Conservation (phyloP, 2,888 invertebrate species). For the Abscondita cerata region DNA sequence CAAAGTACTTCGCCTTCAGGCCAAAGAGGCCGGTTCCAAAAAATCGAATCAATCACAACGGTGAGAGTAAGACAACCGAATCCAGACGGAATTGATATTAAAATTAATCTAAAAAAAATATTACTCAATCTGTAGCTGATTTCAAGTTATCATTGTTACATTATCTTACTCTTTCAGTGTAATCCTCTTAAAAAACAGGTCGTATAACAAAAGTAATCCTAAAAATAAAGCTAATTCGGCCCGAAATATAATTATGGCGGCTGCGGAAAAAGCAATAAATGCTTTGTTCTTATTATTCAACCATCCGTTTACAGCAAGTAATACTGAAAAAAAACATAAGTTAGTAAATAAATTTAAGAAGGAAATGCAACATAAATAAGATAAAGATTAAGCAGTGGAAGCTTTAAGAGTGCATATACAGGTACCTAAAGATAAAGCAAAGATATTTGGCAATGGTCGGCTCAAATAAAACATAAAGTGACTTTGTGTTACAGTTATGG, state of each 20-base stretch:
- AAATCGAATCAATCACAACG: slow-evolving; percentile 85
- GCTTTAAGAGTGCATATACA: too few species aligned
- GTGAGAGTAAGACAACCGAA: slow-evolving; percentile 72
- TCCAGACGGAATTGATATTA: slow-evolving; percentile 76
- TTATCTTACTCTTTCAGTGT: slow-evolving; percentile 68
- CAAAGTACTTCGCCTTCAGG: slow-evolving; percentile 97
- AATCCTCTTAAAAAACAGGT: slow-evolving; percentile 76
- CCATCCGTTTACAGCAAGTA: slow-evolving; percentile 87
- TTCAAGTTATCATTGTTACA: slow-evolving; percentile 3
- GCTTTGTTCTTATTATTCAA: slow-evolving; percentile 74
- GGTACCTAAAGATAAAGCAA: slow-evolving; percentile 92
- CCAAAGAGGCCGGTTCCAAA: slow-evolving; percentile 92
- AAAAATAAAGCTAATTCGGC: slow-evolving; percentile 87
- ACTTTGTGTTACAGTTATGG: slow-evolving; percentile 91
- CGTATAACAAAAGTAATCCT: slow-evolving; percentile 83
- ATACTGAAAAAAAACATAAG: slow-evolving; percentile 67
- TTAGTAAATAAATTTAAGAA: not conserved
- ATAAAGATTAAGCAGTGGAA: too few species aligned
- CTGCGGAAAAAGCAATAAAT: slow-evolving; percentile 86
- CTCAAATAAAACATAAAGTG: slow-evolving; percentile 98
- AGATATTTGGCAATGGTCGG: slow-evolving; percentile 92
- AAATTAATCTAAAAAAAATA: slow-evolving; percentile 68
- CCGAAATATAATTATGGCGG: slow-evolving; percentile 88
- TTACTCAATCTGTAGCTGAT: not conserved
- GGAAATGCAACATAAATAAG: too few species aligned